Percentiles rank a stretch among this genome's conserved stretches.
Evolutionary conservation across 2,113 vertebrate genomes (phyloP).

Genomic region (Zootoca vivipara): DNA sequence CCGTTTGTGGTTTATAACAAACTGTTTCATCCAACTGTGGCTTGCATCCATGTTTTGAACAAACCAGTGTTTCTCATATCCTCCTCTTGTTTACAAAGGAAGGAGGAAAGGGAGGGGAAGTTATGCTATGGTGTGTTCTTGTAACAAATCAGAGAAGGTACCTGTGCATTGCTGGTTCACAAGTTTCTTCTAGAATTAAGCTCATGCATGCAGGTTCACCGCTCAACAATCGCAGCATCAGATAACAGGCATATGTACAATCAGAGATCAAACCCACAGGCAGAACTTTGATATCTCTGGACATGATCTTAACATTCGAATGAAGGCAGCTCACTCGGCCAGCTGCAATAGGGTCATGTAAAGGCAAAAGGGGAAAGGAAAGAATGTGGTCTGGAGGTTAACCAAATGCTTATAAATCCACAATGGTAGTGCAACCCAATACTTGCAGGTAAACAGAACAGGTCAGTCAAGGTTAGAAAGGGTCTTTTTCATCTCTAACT

Average conservation of each 20-base stretch:
- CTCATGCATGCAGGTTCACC: background rate
- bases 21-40: background rate
- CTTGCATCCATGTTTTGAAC: background rate
- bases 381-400: conserved; percentile 2
- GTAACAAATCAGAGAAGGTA: background rate
- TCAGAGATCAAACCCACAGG: background rate
- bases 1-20: background rate
- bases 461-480: conserved; percentile 30
- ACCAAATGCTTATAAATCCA: conserved; percentile 43
- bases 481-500: conserved; percentile 43
- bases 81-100: background rate
- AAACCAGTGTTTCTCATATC: background rate
- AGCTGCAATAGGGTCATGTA: background rate
- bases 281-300: background rate
- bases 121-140: background rate
- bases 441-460: conserved; percentile 55
- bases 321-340: conserved; percentile 15
- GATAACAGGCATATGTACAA: background rate
- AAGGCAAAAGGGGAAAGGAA: background rate
- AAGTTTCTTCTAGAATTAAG: background rate
- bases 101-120: background rate
- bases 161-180: background rate
- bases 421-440: conserved; percentile 38
- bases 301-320: background rate
- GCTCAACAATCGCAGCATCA: background rate